Percentiles rank a stretch among this genome's conserved stretches.
Conservation (phyloP, 2,797 vertebrate species). For the Pangasius djambal region DNA sequence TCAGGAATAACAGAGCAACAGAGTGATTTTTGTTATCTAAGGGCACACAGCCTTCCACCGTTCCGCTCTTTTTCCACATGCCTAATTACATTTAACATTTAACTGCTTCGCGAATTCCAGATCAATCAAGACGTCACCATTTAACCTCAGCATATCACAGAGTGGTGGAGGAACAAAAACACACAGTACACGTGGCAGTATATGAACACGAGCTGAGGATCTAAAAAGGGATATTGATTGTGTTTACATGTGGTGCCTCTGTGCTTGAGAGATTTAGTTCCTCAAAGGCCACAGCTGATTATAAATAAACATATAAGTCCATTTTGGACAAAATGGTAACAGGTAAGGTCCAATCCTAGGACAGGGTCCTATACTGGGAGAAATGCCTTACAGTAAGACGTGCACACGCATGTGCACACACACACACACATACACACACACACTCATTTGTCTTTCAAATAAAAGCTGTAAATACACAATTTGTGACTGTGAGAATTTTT, state of each 20-base stretch:
- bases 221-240: conserved; percentile 46
- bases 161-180: neutral
- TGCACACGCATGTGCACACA: conserved; percentile 12
- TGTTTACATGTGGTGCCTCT: conserved; percentile 10
- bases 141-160: conserved; percentile 10
- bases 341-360: conserved; percentile 6
- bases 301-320: conserved; percentile 45
- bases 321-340: conserved; percentile 39
- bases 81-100: conserved; percentile 42
- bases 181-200: conserved; percentile 6
- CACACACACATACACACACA: conserved; percentile 7
- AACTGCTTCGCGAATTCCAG: conserved; percentile 19
- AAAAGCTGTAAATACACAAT: neutral
- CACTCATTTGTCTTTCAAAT: neutral
- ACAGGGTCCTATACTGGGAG: conserved; percentile 8
- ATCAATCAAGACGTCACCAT: conserved; percentile 14
- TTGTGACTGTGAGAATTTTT: too few species aligned
- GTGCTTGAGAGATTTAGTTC: neutral
- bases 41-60: conserved; percentile 35
- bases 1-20: conserved; percentile 20
- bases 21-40: conserved; percentile 43
- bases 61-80: conserved; percentile 37
- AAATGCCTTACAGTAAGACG: conserved; percentile 8
- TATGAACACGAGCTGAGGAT: conserved; percentile 26
- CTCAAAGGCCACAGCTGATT: conserved; percentile 10